phyloP scores from a whole-genome alignment of 2,888 invertebrate species.

The Luffia ferchaultella region DNA sequence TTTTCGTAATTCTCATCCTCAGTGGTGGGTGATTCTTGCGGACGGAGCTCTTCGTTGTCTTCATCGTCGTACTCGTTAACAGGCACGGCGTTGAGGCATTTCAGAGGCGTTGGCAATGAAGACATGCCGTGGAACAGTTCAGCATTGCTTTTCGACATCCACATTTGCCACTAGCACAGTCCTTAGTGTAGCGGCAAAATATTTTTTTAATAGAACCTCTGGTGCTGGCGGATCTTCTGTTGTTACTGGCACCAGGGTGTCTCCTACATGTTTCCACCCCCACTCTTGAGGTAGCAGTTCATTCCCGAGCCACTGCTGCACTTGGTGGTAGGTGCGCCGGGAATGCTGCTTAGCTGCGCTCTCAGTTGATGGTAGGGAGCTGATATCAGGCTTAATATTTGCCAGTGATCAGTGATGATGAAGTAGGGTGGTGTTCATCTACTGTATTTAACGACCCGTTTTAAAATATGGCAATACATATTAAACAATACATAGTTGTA shows the following conservation, averaged over 20 bases:
- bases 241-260: background rate
- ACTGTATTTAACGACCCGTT: constrained; percentile 2
- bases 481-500: constrained; percentile 1
- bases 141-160: background rate
- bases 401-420: constrained; percentile 3
- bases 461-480: constrained; percentile 3
- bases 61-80: no score
- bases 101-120: no score
- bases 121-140: no score
- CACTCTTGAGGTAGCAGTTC: constrained; percentile 4
- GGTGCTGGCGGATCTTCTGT: background rate
- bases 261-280: background rate
- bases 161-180: background rate
- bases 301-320: constrained; percentile 4
- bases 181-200: background rate
- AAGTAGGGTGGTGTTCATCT: constrained; percentile 4
- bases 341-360: no score
- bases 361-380: no score
- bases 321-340: constrained; percentile 3
- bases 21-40: no score
- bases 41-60: no score
- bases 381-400: no score
- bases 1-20: no score
- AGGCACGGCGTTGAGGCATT: no score
- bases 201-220: background rate